phyloP scores from a whole-genome alignment of 1,140 invertebrate species.

The Streblospio benedicti region DNA sequence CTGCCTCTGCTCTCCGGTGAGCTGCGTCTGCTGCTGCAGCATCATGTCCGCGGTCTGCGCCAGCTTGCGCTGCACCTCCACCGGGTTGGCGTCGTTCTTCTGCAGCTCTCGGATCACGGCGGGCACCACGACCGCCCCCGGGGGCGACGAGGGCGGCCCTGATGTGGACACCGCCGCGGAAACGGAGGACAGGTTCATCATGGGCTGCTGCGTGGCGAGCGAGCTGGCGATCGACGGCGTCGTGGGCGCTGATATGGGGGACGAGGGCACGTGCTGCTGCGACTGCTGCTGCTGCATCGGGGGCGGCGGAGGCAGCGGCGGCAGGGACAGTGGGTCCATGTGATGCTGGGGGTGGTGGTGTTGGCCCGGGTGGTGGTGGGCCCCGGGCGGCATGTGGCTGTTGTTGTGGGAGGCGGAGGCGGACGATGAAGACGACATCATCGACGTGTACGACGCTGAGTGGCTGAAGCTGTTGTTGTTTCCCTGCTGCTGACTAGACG shows the following conservation, averaged over 20 bases:
- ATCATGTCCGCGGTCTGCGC: slow-evolving; percentile 28
- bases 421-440: no score
- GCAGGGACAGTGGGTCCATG: slow-evolving; percentile 11
- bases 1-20: background rate
- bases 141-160: slow-evolving; percentile 6
- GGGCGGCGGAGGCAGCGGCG: slow-evolving; percentile 17
- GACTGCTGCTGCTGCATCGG: background rate
- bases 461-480: background rate
- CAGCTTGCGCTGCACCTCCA: slow-evolving; percentile 40
- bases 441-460: no score
- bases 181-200: slow-evolving; percentile 12
- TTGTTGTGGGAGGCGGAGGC: no score
- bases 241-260: background rate
- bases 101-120: slow-evolving; percentile 39
- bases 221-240: background rate
- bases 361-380: slow-evolving; percentile 11
- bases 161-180: slow-evolving; percentile 2
- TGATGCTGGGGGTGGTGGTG: slow-evolving; percentile 3
- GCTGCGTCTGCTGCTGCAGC: slow-evolving; percentile 1
- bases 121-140: slow-evolving; percentile 31
- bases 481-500: no score
- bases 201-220: slow-evolving; percentile 7
- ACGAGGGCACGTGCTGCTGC: slow-evolving; percentile 8
- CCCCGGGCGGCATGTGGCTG: slow-evolving; percentile 14
- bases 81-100: slow-evolving; percentile 34